These are phyloP conservation scores for Hypselothyrea guttata DNA, from an alignment of 2,888 invertebrate genomes.

Conservation along the genomic window DNA sequence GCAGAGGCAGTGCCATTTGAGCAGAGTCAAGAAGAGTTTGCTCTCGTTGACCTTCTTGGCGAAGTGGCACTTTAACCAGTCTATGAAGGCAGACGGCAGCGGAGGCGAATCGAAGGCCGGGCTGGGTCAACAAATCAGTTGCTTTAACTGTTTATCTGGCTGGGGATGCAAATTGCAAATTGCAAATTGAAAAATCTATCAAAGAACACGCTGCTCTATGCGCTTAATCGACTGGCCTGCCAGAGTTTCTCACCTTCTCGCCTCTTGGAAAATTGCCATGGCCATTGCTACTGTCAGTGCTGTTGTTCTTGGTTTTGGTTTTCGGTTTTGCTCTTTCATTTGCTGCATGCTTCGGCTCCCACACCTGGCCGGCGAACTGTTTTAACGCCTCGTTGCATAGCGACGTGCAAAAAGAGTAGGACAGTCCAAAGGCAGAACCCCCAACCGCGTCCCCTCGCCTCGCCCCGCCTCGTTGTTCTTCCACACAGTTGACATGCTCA, in stretches of 20 bases:
- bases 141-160: constrained; percentile 40
- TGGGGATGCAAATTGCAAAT: constrained; percentile 47
- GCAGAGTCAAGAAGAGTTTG: too few species aligned
- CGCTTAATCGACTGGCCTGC: constrained; percentile 38
- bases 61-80: constrained; percentile 35
- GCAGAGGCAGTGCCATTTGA: constrained; percentile 35
- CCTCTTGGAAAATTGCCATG: neutral
- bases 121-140: constrained; percentile 42
- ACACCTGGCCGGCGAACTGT: constrained; percentile 26
- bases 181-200: constrained; percentile 63
- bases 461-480: constrained; percentile 55
- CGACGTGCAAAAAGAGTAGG: constrained; percentile 19
- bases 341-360: constrained; percentile 14
- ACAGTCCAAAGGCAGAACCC: constrained; percentile 27
- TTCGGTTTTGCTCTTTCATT: neutral
- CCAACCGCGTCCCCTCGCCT: constrained; percentile 59
- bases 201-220: constrained; percentile 16
- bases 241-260: neutral
- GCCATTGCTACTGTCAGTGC: constrained; percentile 1
- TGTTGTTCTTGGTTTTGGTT: constrained; percentile 13
- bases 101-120: constrained; percentile 33
- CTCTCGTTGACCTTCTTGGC: constrained; percentile 38
- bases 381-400: constrained; percentile 67
- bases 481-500: constrained; percentile 72
- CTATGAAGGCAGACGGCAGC: constrained; percentile 51